phyloP scores from a whole-genome alignment of 2,797 vertebrate genomes.

The Micromesistius poutassou region DNA sequence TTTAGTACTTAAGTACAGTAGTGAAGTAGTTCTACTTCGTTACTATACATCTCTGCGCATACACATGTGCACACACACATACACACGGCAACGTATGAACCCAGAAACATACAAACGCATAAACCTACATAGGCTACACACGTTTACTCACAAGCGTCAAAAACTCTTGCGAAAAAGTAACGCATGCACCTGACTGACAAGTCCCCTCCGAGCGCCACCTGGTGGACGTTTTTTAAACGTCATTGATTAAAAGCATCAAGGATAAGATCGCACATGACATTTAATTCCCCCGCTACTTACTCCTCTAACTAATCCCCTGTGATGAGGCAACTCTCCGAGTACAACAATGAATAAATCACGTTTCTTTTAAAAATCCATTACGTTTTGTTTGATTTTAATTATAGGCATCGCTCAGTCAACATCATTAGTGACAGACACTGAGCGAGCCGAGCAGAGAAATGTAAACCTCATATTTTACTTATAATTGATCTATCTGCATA shows the following conservation, averaged over 20 bases:
- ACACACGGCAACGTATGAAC: neutral
- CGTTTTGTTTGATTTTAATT: conserved; percentile 6
- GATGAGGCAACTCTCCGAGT: conserved; percentile 7
- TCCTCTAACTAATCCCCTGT: conserved; percentile 16
- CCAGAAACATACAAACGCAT: conserved; percentile 16
- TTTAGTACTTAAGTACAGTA: too few relatives aligned
- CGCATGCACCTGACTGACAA: conserved; percentile 43
- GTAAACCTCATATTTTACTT: neutral
- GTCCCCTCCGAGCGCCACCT: conserved; percentile 59
- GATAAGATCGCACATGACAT: conserved; percentile 36
- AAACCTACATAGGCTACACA: conserved; percentile 17
- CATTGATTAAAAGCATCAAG: conserved; percentile 11
- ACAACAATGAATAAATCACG: conserved; percentile 2
- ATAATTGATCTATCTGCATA: conserved; percentile 1
- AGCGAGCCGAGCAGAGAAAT: neutral
- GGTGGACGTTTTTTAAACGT: conserved; percentile 47
- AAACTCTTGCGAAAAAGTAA: neutral
- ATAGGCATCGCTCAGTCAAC: neutral
- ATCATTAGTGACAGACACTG: neutral
- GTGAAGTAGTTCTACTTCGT: too few relatives aligned
- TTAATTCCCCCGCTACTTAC: conserved; percentile 27
- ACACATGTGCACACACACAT: neutral
- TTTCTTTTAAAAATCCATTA: neutral
- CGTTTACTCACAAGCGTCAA: neutral
- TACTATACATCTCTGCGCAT: too few relatives aligned